phyloP scores from a whole-genome alignment of 2,797 vertebrate genomes.

The Rhynchotus rufescens region DNA sequence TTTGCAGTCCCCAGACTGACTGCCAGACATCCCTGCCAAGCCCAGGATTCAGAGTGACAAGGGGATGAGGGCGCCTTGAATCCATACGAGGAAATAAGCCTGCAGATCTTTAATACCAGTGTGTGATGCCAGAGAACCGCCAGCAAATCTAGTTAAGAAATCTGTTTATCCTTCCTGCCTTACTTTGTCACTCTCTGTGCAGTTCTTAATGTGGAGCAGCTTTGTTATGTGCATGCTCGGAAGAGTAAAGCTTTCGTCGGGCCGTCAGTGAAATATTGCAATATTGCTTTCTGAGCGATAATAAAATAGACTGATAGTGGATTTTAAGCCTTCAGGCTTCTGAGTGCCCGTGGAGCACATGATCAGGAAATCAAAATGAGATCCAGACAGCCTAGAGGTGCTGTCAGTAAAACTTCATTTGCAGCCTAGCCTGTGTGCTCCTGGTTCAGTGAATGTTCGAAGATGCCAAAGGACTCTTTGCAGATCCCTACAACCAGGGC shows the following conservation, averaged over 20 bases:
- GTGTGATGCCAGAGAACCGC: conserved; percentile 6
- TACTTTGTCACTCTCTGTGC: not conserved
- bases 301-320: conserved; percentile 20
- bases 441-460: not conserved
- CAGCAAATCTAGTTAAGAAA: not conserved
- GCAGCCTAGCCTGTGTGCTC: not conserved
- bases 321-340: conserved; percentile 28
- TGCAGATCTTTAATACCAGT: not conserved
- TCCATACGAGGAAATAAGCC: not conserved
- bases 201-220: conserved; percentile 6
- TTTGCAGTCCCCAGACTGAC: not conserved
- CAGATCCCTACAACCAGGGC: not conserved
- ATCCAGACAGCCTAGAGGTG: conserved; percentile 13
- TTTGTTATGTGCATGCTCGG: not conserved
- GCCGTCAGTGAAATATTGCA: not conserved
- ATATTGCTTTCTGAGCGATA: not conserved
- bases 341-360: not conserved
- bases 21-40: not conserved
- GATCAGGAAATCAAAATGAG: conserved; percentile 38
- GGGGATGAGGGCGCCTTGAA: not conserved
- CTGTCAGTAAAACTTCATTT: conserved; percentile 39
- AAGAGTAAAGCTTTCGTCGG: not conserved
- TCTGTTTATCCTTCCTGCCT: not conserved
- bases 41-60: not conserved
- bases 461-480: not conserved